Percentiles rank a stretch among this genome's conserved stretches.
Conservation (phyloP, 2,888 invertebrate genomes). For the Falcaria lacertinaria region DNA sequence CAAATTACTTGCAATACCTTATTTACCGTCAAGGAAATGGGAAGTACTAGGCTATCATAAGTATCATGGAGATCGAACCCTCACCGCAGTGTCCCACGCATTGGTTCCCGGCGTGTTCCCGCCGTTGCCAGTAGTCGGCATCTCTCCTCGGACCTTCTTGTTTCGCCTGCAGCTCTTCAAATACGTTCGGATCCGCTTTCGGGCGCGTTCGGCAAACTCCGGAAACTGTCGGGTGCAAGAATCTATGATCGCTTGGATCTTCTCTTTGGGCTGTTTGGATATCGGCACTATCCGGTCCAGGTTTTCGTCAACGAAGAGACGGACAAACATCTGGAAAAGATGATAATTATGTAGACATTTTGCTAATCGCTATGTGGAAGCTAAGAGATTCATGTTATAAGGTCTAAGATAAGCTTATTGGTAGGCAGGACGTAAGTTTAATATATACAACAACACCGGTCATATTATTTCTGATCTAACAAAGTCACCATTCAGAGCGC, state of each 20-base stretch:
- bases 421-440: too few species aligned
- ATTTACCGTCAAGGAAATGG: not conserved
- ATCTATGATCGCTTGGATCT: conserved; percentile 98
- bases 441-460: too few species aligned
- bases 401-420: too few species aligned
- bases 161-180: conserved; percentile 96
- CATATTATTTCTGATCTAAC: too few species aligned
- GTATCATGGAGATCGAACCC: conserved; percentile 69
- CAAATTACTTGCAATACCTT: too few species aligned
- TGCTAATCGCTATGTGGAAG: too few species aligned
- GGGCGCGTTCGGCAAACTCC: conserved; percentile 96
- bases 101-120: conserved; percentile 63
- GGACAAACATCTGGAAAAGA: conserved; percentile 94
- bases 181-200: conserved; percentile 96
- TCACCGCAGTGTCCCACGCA: conserved; percentile 92
- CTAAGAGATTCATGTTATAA: too few species aligned
- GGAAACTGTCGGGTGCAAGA: conserved; percentile 98
- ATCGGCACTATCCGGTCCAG: conserved; percentile 97
- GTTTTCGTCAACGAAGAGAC: conserved; percentile 97
- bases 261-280: conserved; percentile 98
- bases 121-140: conserved; percentile 56
- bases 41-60: conserved; percentile 25
- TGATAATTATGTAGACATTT: too few species aligned
- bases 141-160: conserved; percentile 92
- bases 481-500: too few species aligned